Conservation (phyloP, 2,888 invertebrate species). For the Dasysyrphus tricinctus region DNA sequence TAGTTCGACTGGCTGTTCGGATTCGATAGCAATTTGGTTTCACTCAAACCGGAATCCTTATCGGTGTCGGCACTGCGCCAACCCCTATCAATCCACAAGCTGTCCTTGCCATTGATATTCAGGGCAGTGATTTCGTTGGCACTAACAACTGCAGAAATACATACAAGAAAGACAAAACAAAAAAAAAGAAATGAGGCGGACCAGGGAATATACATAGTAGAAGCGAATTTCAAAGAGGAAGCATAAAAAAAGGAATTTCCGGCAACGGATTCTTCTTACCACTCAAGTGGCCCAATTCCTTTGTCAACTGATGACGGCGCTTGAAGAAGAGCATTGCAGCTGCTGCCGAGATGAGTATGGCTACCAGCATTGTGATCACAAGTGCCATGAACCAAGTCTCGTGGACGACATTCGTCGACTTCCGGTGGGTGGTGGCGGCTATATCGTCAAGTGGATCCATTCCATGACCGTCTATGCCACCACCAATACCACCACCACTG, state of each 20-base stretch:
- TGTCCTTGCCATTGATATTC: constrained; percentile 86
- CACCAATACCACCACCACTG: constrained; percentile 72
- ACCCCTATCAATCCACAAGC: constrained; percentile 88
- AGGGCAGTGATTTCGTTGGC: constrained; percentile 84
- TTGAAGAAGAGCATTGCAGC: constrained; percentile 82
- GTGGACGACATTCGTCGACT: constrained; percentile 81
- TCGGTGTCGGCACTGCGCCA: constrained; percentile 87
- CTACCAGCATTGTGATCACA: constrained; percentile 81
- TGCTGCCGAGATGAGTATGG: constrained; percentile 81
- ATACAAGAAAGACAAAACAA: constrained; percentile 16
- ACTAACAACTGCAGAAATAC: constrained; percentile 81
- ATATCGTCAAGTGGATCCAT: constrained; percentile 80
- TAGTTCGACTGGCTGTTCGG: constrained; percentile 84
- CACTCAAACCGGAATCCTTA: constrained; percentile 85
- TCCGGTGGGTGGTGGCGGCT: constrained; percentile 82
- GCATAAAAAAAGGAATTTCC: constrained; percentile 45
- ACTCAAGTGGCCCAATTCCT: constrained; percentile 87
- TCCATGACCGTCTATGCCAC: constrained; percentile 77
- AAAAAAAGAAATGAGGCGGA: background rate
- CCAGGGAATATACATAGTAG: background rate
- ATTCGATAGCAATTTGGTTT: constrained; percentile 86
- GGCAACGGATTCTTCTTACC: constrained; percentile 81
- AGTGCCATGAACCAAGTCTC: constrained; percentile 83
- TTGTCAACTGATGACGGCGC: constrained; percentile 83
- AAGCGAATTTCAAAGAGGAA: constrained; percentile 44